Evolutionary conservation across 2,888 invertebrate genomes (phyloP).

Genomic region (Pegoplata infirma): DNA sequence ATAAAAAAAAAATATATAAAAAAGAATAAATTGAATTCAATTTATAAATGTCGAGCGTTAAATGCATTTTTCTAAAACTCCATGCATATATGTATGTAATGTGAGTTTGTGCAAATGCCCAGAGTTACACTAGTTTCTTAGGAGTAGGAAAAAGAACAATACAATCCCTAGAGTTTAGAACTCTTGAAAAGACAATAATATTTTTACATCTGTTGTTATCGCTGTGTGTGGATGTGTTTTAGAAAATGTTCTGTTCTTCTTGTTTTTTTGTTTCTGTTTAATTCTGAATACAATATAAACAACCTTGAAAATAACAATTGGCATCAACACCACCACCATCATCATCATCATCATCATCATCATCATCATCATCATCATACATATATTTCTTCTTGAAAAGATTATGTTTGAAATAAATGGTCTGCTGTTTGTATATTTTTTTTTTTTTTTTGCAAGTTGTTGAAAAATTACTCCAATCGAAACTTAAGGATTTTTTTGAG

Average conservation of each 20-base stretch:
- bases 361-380: slow-evolving; percentile 39
- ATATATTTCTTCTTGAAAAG: slow-evolving; percentile 46
- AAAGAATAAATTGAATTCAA: slow-evolving; percentile 76
- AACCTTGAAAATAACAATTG: slow-evolving; percentile 67
- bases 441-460: slow-evolving; percentile 55
- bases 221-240: slow-evolving; percentile 36
- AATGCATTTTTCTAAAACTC: slow-evolving; percentile 61
- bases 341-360: too few species aligned
- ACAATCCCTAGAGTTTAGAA: slow-evolving; percentile 56
- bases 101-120: slow-evolving; percentile 52
- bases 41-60: slow-evolving; percentile 75
- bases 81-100: too few species aligned
- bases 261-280: slow-evolving; percentile 25
- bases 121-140: slow-evolving; percentile 28
- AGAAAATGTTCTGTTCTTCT: slow-evolving; percentile 27
- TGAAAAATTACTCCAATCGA: slow-evolving; percentile 76
- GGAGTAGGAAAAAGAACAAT: slow-evolving; percentile 43
- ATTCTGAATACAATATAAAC: slow-evolving; percentile 57
- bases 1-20: too few species aligned
- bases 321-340: slow-evolving; percentile 54
- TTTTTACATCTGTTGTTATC: slow-evolving; percentile 59
- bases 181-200: slow-evolving; percentile 49
- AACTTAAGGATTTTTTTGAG: slow-evolving; percentile 63
- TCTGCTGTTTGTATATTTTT: slow-evolving; percentile 38
- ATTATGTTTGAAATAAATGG: slow-evolving; percentile 53